Conservation (phyloP, 2,113 vertebrate genomes). For the Nyctibius bracteatus region DNA sequence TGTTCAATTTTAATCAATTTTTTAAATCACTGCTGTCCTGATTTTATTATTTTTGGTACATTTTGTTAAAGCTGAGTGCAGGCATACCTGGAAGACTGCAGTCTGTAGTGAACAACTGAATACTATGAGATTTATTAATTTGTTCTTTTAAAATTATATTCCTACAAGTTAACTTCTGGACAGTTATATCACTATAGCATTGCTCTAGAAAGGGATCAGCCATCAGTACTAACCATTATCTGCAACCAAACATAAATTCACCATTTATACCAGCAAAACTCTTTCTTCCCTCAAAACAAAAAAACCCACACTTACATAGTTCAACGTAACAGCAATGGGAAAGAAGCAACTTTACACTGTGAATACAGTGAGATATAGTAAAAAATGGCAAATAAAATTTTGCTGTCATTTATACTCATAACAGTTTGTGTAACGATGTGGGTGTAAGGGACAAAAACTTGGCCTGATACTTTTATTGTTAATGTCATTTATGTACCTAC, state of each 20-base stretch:
- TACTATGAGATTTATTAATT: neutral
- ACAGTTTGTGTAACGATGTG: neutral
- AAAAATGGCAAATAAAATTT: neutral
- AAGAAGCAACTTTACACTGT: neutral
- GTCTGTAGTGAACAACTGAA: neutral
- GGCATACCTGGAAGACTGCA: neutral
- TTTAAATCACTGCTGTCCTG: neutral
- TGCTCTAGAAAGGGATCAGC: neutral
- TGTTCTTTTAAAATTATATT: neutral
- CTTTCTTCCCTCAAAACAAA: neutral
- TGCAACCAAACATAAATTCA: neutral
- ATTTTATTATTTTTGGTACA: neutral
- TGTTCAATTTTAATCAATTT: neutral
- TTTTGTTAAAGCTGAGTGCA: neutral
- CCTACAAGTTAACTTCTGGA: neutral
- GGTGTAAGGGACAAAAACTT: neutral
- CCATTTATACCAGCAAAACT: neutral
- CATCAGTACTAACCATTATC: neutral
- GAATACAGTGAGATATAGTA: neutral
- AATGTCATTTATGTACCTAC: neutral
- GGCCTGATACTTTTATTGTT: neutral
- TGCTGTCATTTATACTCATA: neutral
- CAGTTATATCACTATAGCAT: neutral
- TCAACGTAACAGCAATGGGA: neutral
- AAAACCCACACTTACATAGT: accelerated